Evolutionary conservation across 2,797 vertebrate species (phyloP), one percentile per base, ranked within the genome.

Genomic region (Chloroceryle inda): DNA sequence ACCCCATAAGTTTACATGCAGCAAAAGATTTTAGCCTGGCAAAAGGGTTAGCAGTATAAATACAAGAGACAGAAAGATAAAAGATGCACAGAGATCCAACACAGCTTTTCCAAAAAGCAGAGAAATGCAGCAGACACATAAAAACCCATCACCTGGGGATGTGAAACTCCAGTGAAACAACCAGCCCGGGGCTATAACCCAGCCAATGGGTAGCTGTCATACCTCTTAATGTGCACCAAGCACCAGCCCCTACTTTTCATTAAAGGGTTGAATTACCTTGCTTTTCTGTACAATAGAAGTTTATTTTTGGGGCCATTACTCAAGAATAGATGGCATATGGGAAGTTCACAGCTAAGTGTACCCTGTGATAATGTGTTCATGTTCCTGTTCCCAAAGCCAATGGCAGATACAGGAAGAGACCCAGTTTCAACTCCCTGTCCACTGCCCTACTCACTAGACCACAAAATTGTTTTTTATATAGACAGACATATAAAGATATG

Each of bases 391-490:
- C 81, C 72, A 92, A 93, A 96, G 77, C 88, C 94, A 94, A 68
- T 89, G 77, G 79, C 56, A 87, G 83, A 82, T 24, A 86, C 37
- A 90, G 92, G 67, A 88, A 74, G 64, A 93, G 88, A 82, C 63
- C 49, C 76, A 78, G 56, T 72, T 95, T 67, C 85, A 61, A 68
- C 68, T 95, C 94, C 86, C 77, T 89, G 83, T 89, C 86, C 83
- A 82, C 80, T 94, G 80, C 62, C 91, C 94, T 95, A 92, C 45
- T 93, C 90, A 89, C 88, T 79, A 92, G 92, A 96, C 96, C 95
- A 92, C 93, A 95, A 96, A 95, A 95, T 96, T 91, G 80, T 96
- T 95, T 96, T 95, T 61, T 33, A 85, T 88, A 88, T 71, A 74
- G 89, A 76, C 23, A 92, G 89, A 42, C 61, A 77, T 75, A 95